Evolutionary conservation across 2,113 vertebrate genomes (phyloP).

Genomic region (Aleadryas rufinucha): DNA sequence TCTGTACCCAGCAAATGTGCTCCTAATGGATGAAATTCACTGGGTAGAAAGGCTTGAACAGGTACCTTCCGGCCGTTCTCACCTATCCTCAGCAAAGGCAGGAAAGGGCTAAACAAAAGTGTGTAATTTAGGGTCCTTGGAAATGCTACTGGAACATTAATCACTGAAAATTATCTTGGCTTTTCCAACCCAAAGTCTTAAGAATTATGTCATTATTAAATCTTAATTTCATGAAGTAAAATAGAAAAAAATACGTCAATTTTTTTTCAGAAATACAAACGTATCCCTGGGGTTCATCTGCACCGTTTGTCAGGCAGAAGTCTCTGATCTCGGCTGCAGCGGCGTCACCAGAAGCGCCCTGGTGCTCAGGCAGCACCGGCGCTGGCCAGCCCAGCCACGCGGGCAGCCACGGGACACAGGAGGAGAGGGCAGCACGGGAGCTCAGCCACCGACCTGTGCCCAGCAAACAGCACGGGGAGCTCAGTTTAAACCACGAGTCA

Average conservation of each 20-base stretch:
- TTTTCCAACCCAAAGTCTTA: neutral
- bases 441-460: neutral
- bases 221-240: neutral
- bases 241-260: neutral
- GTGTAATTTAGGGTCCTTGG: neutral
- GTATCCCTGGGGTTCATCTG: neutral
- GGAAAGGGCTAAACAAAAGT: neutral
- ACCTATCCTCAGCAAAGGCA: neutral
- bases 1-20: neutral
- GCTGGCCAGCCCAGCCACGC: neutral
- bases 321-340: neutral
- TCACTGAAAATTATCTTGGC: neutral
- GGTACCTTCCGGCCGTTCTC: neutral
- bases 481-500: neutral
- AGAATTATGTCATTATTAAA: neutral
- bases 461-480: neutral
- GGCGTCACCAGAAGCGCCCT: neutral
- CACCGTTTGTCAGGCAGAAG: neutral
- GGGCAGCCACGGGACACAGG: neutral
- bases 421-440: neutral
- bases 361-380: accelerated
- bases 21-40: neutral
- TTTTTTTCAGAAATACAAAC: neutral
- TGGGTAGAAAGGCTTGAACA: neutral
- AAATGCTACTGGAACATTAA: neutral